A percentile compares a stretch with the other conserved stretches of the same genome.
Evolutionary conservation across 2,888 invertebrate species (phyloP).

Genomic region (Bimastos eiseni): DNA sequence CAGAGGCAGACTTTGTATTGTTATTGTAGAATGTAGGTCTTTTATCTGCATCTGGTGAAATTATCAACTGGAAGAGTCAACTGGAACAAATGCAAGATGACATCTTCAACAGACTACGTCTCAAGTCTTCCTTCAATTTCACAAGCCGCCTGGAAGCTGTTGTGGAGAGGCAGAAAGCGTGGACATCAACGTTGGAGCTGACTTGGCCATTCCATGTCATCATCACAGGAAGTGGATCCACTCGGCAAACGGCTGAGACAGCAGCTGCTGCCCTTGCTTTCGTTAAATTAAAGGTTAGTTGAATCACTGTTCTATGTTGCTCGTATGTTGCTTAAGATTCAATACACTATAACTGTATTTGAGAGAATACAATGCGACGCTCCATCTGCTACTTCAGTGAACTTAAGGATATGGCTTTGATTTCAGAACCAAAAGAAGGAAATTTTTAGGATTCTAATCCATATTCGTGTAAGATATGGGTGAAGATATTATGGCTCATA

Average conservation of each 20-base stretch:
- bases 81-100: not conserved
- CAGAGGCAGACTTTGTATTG: not conserved
- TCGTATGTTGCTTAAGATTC: no score
- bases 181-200: not conserved
- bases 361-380: no score
- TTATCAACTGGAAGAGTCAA: not conserved
- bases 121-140: not conserved
- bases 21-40: not conserved
- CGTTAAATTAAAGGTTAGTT: constrained; percentile 30
- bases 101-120: not conserved
- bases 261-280: constrained; percentile 26
- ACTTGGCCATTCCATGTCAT: not conserved
- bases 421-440: not conserved
- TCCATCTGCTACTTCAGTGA: no score
- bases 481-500: not conserved
- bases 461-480: not conserved
- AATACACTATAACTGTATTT: no score
- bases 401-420: not conserved
- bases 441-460: not conserved
- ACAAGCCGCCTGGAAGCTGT: not conserved
- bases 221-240: constrained; percentile 21
- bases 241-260: constrained; percentile 23
- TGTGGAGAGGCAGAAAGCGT: not conserved
- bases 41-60: not conserved
- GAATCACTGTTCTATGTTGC: constrained; percentile 15